A percentile compares a stretch with the other conserved stretches of the same genome.
These are phyloP conservation scores for Gymnarchus niloticus DNA, from an alignment of 2,113 vertebrate genomes.

Conservation along the genomic window DNA sequence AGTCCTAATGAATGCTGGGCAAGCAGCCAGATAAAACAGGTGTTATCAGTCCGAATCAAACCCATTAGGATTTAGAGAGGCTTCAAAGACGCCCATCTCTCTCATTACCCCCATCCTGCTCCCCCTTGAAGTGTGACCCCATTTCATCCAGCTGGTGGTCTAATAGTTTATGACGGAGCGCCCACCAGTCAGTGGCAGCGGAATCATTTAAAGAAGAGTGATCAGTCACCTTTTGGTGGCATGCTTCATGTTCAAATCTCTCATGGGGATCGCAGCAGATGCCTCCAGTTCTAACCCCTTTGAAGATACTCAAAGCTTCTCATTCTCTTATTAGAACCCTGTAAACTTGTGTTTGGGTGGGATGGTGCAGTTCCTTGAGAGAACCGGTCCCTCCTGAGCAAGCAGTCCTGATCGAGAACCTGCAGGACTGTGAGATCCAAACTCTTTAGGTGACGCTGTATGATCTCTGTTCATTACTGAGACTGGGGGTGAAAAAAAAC, in stretches of 20 bases:
- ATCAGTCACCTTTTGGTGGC: neutral
- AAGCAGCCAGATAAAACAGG: constrained; percentile 21
- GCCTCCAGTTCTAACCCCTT: neutral
- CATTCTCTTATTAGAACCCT: neutral
- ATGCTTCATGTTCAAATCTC: constrained; percentile 23
- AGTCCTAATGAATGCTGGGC: constrained; percentile 13
- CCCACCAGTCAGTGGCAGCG: constrained; percentile 12
- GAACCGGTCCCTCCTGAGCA: neutral
- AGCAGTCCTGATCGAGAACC: neutral
- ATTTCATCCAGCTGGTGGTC: constrained; percentile 15
- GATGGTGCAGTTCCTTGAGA: no score
- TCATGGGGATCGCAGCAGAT: neutral
- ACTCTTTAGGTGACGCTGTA: no score
- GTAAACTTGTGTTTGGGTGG: neutral
- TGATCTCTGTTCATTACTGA: neutral
- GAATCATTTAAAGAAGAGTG: constrained; percentile 25
- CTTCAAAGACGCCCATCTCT: constrained; percentile 31
- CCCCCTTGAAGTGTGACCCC: constrained; percentile 16
- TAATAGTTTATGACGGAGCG: constrained; percentile 24
- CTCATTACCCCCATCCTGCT: neutral
- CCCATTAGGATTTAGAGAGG: constrained; percentile 32
- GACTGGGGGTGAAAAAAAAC: neutral
- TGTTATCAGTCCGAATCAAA: constrained; percentile 20
- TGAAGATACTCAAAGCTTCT: neutral
- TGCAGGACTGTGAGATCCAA: neutral